A percentile compares a stretch with the other conserved stretches of the same genome.
Evolutionary conservation across 2,888 invertebrate genomes (phyloP).

Genomic region (Metallyticus violacea): DNA sequence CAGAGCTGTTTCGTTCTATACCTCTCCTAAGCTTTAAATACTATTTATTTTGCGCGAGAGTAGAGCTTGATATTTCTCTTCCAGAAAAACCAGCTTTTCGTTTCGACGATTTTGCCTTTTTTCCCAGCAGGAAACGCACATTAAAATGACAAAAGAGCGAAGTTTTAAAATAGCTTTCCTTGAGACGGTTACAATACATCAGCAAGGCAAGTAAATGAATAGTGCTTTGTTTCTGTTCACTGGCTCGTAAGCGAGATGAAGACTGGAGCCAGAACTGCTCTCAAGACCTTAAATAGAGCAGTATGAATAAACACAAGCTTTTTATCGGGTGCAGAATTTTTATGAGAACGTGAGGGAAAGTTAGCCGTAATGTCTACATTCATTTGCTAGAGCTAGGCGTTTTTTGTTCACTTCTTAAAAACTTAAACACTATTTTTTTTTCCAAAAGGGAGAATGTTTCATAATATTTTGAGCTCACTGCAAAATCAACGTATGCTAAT

Average conservation of each 20-base stretch:
- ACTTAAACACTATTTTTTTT: too few relatives aligned
- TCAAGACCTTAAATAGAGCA: not conserved
- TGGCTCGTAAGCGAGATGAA: not conserved
- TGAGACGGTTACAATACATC: not conserved
- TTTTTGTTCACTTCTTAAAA: too few relatives aligned
- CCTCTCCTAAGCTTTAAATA: not conserved
- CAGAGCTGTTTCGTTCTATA: too few relatives aligned
- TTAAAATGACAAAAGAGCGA: not conserved
- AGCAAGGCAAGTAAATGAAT: not conserved
- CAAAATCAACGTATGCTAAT: too few relatives aligned
- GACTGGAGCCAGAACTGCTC: not conserved
- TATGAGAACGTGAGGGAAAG: too few relatives aligned
- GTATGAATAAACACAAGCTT: not conserved
- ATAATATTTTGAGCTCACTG: too few relatives aligned
- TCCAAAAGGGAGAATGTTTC: too few relatives aligned
- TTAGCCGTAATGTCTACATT: too few relatives aligned
- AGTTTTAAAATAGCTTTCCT: not conserved
- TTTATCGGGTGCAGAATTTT: not conserved
- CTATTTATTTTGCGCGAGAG: not conserved
- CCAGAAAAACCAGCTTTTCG: not conserved
- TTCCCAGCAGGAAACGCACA: not conserved
- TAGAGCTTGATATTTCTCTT: not conserved
- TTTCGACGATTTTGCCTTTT: too few relatives aligned
- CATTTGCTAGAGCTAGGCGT: not conserved
- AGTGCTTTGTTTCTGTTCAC: not conserved